phyloP scores from a whole-genome alignment of 2,888 invertebrate genomes.

The Acleris laterana region DNA sequence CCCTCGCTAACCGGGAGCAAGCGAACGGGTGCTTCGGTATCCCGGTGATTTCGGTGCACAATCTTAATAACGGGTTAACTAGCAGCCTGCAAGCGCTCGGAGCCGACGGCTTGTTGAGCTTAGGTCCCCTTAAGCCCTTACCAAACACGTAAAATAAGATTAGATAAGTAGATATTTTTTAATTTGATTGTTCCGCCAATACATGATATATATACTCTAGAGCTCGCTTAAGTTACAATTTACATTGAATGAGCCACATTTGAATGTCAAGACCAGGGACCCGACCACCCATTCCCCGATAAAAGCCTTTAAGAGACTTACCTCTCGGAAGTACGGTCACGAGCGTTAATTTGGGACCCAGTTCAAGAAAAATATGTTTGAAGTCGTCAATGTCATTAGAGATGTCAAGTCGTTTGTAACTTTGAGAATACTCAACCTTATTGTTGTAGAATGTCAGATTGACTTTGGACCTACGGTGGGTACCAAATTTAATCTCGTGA shows the following conservation, averaged over 20 bases:
- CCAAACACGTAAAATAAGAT: conserved; percentile 64
- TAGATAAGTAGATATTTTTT: conserved; percentile 19
- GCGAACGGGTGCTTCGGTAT: conserved; percentile 87
- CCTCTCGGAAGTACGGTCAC: no score
- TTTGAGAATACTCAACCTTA: no score
- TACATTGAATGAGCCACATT: not conserved
- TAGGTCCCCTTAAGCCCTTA: conserved; percentile 88
- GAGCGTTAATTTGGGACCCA: no score
- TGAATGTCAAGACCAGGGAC: not conserved
- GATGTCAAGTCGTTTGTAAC: no score
- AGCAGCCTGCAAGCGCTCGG: conserved; percentile 86
- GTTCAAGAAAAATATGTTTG: no score
- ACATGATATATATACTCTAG: conserved; percentile 8
- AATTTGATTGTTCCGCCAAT: conserved; percentile 14
- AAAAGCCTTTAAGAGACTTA: no score
- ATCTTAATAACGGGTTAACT: conserved; percentile 84
- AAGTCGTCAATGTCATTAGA: no score
- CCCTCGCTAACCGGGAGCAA: conserved; percentile 86
- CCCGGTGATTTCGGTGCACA: conserved; percentile 88
- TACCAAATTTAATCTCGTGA: no score
- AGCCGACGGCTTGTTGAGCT: conserved; percentile 87
- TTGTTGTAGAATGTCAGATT: no score
- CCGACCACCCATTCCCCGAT: no score
- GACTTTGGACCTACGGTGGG: no score
- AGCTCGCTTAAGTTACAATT: conserved; percentile 2